phyloP scores from a whole-genome alignment of 2,888 invertebrate species.

The Lamellibrachia columna region DNA sequence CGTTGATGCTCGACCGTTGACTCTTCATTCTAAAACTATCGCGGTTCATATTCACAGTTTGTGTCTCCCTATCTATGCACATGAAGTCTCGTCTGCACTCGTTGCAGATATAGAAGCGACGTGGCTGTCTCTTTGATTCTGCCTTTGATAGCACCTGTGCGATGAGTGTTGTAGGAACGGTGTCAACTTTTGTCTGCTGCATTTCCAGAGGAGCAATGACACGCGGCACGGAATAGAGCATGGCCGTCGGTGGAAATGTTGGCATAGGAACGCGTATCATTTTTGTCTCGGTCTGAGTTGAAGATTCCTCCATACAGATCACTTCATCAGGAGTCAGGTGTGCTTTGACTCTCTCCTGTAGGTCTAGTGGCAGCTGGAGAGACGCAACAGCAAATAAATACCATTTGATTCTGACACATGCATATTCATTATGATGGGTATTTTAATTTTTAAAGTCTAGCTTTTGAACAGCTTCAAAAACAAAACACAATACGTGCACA shows the following conservation, averaged over 20 bases:
- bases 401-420: not conserved
- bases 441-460: too few relatives aligned
- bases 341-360: constrained; percentile 83
- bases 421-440: too few relatives aligned
- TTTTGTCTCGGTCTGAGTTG: constrained; percentile 45
- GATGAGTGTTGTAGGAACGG: constrained; percentile 59
- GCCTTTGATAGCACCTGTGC: constrained; percentile 59
- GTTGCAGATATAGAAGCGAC: constrained; percentile 55
- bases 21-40: not conserved
- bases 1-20: constrained; percentile 29
- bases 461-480: too few relatives aligned
- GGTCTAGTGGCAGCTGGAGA: constrained; percentile 84
- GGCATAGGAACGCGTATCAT: constrained; percentile 80
- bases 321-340: constrained; percentile 63
- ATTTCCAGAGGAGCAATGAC: not conserved
- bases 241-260: constrained; percentile 85
- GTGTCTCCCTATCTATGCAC: constrained; percentile 53
- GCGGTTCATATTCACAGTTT: constrained; percentile 43
- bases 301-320: constrained; percentile 51
- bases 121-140: constrained; percentile 47
- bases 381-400: not conserved
- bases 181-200: constrained; percentile 32
- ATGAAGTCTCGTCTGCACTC: constrained; percentile 55
- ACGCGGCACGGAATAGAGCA: constrained; percentile 72
- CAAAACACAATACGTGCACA: too few relatives aligned